These are phyloP conservation scores for Myotis pilosus DNA, from an alignment of 2,797 vertebrate species.

Conservation along the genomic window DNA sequence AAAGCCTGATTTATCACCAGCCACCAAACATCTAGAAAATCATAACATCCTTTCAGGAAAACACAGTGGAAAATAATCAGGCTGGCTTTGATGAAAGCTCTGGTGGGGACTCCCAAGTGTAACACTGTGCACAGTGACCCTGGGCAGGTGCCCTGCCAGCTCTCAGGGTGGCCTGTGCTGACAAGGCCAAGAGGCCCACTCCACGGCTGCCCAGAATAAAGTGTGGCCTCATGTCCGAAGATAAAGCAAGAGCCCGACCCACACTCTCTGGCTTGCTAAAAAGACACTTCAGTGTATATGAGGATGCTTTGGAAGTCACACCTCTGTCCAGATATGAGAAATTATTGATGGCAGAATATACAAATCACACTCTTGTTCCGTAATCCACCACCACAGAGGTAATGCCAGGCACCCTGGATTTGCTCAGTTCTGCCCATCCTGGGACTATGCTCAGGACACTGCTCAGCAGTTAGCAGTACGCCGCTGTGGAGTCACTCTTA, in stretches of 20 bases:
- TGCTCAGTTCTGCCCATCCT: neutral
- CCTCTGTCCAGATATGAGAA: neutral
- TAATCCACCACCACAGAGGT: neutral
- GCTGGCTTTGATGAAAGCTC: conserved; percentile 92
- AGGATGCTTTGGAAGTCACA: neutral
- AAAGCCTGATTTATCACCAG: conserved; percentile 95
- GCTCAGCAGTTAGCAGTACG: rapidly evolving
- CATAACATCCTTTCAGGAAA: conserved; percentile 99
- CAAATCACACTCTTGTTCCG: neutral
- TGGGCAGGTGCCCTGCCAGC: conserved; percentile 78
- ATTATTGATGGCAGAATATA: neutral
- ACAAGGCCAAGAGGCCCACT: neutral
- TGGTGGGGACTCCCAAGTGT: conserved; percentile 81
- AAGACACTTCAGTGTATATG: neutral
- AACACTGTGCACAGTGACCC: conserved; percentile 78
- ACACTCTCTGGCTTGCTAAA: neutral
- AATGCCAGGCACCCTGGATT: no score
- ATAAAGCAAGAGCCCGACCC: neutral
- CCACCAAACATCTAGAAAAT: conserved; percentile 95
- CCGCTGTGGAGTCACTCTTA: rapidly evolving
- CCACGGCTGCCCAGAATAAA: neutral
- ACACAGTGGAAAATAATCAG: conserved; percentile 97
- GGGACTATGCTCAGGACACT: neutral
- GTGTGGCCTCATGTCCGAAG: neutral
- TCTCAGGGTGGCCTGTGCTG: conserved; percentile 1